These are phyloP conservation scores for Tautogolabrus adspersus DNA, from an alignment of 2,113 vertebrate species.

Conservation along the genomic window DNA sequence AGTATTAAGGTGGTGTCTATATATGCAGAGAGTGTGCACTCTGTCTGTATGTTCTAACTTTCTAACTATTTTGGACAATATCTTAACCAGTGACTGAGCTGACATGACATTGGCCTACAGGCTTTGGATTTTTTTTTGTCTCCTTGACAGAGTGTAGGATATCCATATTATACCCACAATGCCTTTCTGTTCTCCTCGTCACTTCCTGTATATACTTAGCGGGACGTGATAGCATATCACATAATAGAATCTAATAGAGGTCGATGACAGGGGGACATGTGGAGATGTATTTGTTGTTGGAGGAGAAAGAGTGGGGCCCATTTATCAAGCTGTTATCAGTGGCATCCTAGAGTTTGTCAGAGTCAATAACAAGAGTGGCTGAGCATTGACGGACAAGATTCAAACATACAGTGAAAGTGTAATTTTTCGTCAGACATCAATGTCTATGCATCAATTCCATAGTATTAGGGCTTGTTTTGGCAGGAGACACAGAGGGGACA, in stretches of 20 bases:
- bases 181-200: slow-evolving; percentile 24
- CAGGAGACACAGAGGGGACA: slow-evolving; percentile 34
- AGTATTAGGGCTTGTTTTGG: slow-evolving; percentile 39
- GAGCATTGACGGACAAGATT: slow-evolving; percentile 53
- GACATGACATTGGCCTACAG: neutral
- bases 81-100: neutral
- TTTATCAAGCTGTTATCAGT: slow-evolving; percentile 75
- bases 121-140: slow-evolving; percentile 10
- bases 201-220: slow-evolving; percentile 43
- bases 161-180: slow-evolving; percentile 26
- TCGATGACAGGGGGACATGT: slow-evolving; percentile 34
- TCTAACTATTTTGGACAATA: too few species aligned
- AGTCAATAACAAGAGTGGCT: slow-evolving; percentile 72
- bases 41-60: too few species aligned
- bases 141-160: neutral
- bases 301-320: slow-evolving; percentile 49
- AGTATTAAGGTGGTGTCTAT: too few species aligned
- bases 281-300: slow-evolving; percentile 70
- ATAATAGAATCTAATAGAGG: slow-evolving; percentile 73
- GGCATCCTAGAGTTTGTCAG: slow-evolving; percentile 62
- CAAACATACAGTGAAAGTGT: slow-evolving; percentile 53
- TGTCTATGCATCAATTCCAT: slow-evolving; percentile 33
- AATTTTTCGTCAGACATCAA: slow-evolving; percentile 51
- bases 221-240: slow-evolving; percentile 70
- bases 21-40: too few species aligned